phyloP scores from a whole-genome alignment of 1,140 invertebrate species.

The Penaeus japonicus region DNA sequence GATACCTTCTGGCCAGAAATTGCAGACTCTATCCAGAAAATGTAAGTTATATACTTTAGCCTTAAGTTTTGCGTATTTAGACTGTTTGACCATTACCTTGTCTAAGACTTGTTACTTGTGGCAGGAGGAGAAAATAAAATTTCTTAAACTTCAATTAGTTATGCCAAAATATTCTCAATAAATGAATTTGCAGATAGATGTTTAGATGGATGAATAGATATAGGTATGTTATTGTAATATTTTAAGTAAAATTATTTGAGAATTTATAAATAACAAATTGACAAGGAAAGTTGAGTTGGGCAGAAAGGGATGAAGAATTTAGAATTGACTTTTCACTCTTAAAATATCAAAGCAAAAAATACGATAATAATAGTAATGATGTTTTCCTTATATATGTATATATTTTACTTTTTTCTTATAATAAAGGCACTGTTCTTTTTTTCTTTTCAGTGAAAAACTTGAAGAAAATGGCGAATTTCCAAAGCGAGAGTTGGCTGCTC shows the following conservation, averaged over 20 bases:
- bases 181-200: too few relatives aligned
- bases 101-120: conserved; percentile 1
- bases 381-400: not conserved
- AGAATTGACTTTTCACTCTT: too few relatives aligned
- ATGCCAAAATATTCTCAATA: too few relatives aligned
- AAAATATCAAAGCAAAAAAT: too few relatives aligned
- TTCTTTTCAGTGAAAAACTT: conserved; percentile 80
- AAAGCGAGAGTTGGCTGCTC: conserved; percentile 89
- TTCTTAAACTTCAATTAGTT: too few relatives aligned
- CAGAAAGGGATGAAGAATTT: too few relatives aligned
- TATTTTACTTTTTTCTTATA: not conserved
- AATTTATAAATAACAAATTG: too few relatives aligned
- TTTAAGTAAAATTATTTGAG: too few relatives aligned
- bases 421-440: not conserved
- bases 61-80: not conserved
- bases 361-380: not conserved
- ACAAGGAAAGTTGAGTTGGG: too few relatives aligned
- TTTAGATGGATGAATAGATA: too few relatives aligned
- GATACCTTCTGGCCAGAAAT: conserved; percentile 99
- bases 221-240: too few relatives aligned
- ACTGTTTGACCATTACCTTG: not conserved
- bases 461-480: conserved; percentile 89
- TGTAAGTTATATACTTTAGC: conserved; percentile 70
- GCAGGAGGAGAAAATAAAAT: not conserved
- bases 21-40: conserved; percentile 96